Evolutionary conservation across 2,888 invertebrate genomes (phyloP).

Genomic region (Phyto melanocephala): DNA sequence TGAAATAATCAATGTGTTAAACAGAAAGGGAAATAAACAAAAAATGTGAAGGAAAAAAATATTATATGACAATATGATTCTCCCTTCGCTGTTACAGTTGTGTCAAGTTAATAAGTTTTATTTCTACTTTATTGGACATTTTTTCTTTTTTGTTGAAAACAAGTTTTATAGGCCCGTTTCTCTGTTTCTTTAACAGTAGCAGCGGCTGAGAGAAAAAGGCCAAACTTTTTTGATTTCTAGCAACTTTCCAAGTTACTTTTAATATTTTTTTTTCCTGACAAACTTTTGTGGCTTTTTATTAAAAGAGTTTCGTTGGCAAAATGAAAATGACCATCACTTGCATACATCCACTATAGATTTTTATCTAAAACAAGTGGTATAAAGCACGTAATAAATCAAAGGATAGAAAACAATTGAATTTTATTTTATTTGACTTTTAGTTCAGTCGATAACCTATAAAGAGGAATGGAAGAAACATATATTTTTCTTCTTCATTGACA

Average conservation of each 20-base stretch:
- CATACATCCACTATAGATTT: constrained; percentile 17
- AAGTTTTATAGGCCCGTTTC: constrained; percentile 39
- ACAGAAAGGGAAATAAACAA: background rate
- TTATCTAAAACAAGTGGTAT: background rate
- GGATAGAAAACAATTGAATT: constrained; percentile 10
- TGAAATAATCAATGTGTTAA: background rate
- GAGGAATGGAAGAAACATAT: background rate
- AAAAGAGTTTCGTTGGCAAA: background rate
- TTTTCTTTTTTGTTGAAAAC: background rate
- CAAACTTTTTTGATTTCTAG: background rate
- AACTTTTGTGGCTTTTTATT: constrained; percentile 36
- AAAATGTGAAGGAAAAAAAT: constrained; percentile 27
- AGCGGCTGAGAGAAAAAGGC: constrained; percentile 15
- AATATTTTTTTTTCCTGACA: background rate
- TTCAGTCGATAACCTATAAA: background rate
- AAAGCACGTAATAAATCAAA: constrained; percentile 28
- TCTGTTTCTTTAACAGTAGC: too few relatives aligned
- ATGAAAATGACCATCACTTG: background rate
- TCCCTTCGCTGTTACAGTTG: constrained; percentile 36
- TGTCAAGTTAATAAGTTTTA: constrained; percentile 45
- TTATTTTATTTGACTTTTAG: background rate
- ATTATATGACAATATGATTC: constrained; percentile 33
- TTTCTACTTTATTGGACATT: background rate
- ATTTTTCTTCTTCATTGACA: background rate
- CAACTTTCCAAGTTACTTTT: background rate